Evolutionary conservation across 2,113 vertebrate genomes (phyloP).

Genomic region (Trinectes maculatus): DNA sequence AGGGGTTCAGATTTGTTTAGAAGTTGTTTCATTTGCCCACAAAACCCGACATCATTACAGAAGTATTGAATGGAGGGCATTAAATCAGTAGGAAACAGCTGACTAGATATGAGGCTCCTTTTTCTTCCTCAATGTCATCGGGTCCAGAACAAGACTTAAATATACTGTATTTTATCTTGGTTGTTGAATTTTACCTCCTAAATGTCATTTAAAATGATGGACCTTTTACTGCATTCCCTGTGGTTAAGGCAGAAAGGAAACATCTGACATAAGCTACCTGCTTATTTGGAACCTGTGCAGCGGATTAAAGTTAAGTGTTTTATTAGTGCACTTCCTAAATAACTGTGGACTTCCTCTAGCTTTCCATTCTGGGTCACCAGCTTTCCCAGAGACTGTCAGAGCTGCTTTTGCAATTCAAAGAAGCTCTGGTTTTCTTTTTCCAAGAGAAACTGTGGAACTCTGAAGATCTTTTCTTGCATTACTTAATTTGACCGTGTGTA

Average conservation of each 20-base stretch:
- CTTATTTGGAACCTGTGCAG: slow-evolving; percentile 39
- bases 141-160: slow-evolving; percentile 14
- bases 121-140: slow-evolving; percentile 23
- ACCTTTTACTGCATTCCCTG: slow-evolving; percentile 8
- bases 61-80: slow-evolving; percentile 39
- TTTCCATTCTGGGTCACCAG: slow-evolving; percentile 43
- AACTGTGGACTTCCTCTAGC: slow-evolving; percentile 4
- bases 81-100: slow-evolving; percentile 57
- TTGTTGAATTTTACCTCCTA: slow-evolving; percentile 18
- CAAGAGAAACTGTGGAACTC: neutral
- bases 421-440: neutral
- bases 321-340: slow-evolving; percentile 32
- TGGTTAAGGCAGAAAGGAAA: slow-evolving; percentile 12
- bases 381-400: slow-evolving; percentile 44
- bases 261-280: slow-evolving; percentile 30
- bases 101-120: slow-evolving; percentile 48
- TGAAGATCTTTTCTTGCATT: neutral
- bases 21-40: slow-evolving; percentile 37
- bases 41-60: slow-evolving; percentile 44
- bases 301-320: slow-evolving; percentile 39
- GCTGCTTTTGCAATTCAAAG: neutral
- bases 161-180: slow-evolving; percentile 6
- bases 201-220: slow-evolving; percentile 15
- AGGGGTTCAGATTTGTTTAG: slow-evolving; percentile 61
- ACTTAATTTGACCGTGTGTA: neutral